A percentile compares a stretch with the other conserved stretches of the same genome.
Evolutionary conservation across 2,888 invertebrate genomes (phyloP).

Genomic region (Orthonychiurus folsomi): DNA sequence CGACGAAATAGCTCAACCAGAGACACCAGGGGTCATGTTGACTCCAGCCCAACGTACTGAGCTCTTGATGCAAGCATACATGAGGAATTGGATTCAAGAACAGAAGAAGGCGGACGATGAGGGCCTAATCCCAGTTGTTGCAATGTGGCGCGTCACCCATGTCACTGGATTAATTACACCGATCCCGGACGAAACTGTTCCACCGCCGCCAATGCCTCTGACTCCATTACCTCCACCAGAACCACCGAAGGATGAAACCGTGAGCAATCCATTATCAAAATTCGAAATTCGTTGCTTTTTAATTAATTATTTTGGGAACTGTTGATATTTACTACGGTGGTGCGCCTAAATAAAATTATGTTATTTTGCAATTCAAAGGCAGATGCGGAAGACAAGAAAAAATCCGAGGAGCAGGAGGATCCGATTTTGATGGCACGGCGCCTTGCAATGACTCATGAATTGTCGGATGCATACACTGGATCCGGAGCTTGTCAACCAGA

Average conservation of each 20-base stretch:
- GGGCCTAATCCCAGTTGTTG: slow-evolving; percentile 43
- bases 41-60: slow-evolving; percentile 10
- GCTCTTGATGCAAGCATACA: slow-evolving; percentile 13
- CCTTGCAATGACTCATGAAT: slow-evolving; percentile 29
- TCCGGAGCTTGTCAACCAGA: slow-evolving; percentile 33
- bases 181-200: slow-evolving; percentile 34
- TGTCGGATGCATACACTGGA: slow-evolving; percentile 29
- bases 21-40: background rate
- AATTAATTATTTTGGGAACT: too few relatives aligned
- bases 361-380: background rate
- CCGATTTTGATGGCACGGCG: slow-evolving; percentile 19
- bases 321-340: slow-evolving; percentile 3
- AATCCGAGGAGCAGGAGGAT: slow-evolving; percentile 26
- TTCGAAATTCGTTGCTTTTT: too few relatives aligned
- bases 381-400: slow-evolving; percentile 16
- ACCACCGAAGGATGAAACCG: too few relatives aligned
- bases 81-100: slow-evolving; percentile 18
- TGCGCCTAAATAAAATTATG: too few relatives aligned
- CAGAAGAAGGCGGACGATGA: slow-evolving; percentile 22
- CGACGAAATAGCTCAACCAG: background rate
- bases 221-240: slow-evolving; percentile 23
- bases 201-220: slow-evolving; percentile 37
- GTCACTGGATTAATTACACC: slow-evolving; percentile 51
- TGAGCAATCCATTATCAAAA: too few relatives aligned
- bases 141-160: slow-evolving; percentile 61